Conservation (phyloP, 2,113 vertebrate species). For the Antidorcas marsupialis region DNA sequence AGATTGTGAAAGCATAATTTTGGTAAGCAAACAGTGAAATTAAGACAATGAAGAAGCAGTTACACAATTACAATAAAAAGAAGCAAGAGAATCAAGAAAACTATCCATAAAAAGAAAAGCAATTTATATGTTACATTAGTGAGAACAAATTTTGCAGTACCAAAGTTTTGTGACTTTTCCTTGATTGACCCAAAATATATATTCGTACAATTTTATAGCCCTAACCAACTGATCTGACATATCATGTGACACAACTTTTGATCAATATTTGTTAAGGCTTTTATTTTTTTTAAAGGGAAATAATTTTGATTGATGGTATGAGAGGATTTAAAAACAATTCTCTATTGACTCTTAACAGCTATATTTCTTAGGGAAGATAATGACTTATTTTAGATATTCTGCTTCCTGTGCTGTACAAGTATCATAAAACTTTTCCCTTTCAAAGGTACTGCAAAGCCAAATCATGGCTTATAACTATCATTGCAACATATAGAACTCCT, state of each 20-base stretch:
- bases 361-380: background rate
- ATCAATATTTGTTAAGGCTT: background rate
- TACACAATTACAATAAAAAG: conserved; percentile 14
- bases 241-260: background rate
- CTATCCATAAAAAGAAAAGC: conserved; percentile 22
- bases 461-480: background rate
- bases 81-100: conserved; percentile 15
- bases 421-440: background rate
- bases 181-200: conserved; percentile 21
- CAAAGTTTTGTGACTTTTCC: background rate
- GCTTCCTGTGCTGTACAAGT: background rate
- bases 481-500: background rate
- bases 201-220: conserved; percentile 7
- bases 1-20: conserved; percentile 56
- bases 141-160: background rate
- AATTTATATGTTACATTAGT: background rate
- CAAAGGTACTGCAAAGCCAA: background rate
- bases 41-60: conserved; percentile 39
- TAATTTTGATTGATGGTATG: background rate
- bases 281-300: background rate
- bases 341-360: background rate
- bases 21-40: conserved; percentile 59
- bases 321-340: background rate
- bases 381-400: background rate
- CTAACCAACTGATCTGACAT: background rate